These are phyloP conservation scores for Magallana gigas DNA, from an alignment of 1,140 invertebrate species.

Conservation along the genomic window DNA sequence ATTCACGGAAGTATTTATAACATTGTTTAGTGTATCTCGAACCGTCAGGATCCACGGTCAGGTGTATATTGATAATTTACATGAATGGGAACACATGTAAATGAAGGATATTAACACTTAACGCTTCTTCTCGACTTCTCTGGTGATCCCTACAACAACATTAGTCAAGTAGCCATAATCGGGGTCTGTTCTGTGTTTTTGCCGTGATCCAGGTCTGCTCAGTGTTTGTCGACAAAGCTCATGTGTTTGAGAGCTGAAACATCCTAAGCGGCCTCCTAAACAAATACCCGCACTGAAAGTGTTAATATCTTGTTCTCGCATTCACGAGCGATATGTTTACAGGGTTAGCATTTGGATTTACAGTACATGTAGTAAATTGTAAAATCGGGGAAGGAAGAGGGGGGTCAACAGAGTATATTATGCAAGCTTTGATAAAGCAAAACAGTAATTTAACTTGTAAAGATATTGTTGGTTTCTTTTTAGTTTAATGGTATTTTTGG, in stretches of 20 bases:
- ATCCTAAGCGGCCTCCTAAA: background rate
- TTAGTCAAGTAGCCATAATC: constrained; percentile 12
- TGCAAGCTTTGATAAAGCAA: too few species aligned
- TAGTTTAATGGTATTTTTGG: too few species aligned
- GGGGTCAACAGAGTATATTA: too few species aligned
- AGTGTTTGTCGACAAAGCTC: constrained; percentile 10
- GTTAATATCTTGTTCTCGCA: constrained; percentile 6
- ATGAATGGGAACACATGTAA: constrained; percentile 7
- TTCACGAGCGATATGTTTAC: background rate
- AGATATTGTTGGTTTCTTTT: too few species aligned
- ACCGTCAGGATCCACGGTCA: background rate
- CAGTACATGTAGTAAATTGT: too few species aligned
- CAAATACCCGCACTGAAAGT: background rate
- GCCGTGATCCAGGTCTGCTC: background rate
- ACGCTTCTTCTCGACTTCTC: background rate
- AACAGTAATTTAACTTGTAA: too few species aligned
- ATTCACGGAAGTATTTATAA: background rate
- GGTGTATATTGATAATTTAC: constrained; percentile 20
- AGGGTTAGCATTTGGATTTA: too few species aligned
- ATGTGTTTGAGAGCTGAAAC: constrained; percentile 16
- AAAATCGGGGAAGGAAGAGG: too few species aligned
- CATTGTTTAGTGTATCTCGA: constrained; percentile 2
- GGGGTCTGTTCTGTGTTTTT: constrained; percentile 16
- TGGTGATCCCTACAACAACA: constrained; percentile 21
- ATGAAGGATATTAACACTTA: constrained; percentile 28